These are phyloP conservation scores for Drosophila prostipennis DNA, from an alignment of 2,888 invertebrate genomes.

Conservation along the genomic window DNA sequence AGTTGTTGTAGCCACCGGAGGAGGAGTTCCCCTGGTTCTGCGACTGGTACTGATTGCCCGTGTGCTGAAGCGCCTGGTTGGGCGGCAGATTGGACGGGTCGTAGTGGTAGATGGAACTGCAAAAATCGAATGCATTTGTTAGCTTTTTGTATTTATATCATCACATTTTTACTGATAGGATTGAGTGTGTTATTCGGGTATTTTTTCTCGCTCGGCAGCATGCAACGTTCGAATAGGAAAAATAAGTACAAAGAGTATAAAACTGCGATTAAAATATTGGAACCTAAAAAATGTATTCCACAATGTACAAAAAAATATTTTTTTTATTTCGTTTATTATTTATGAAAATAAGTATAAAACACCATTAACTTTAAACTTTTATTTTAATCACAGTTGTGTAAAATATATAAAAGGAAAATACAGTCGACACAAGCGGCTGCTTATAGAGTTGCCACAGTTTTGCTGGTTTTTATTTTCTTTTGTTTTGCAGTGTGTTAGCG, in stretches of 20 bases:
- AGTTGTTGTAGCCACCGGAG: slow-evolving; percentile 56
- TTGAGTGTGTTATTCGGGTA: slow-evolving; percentile 20
- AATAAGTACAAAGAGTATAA: slow-evolving; percentile 14
- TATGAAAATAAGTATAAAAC: no score
- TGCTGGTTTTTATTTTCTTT: slow-evolving; percentile 5
- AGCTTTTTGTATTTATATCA: not conserved
- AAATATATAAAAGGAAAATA: slow-evolving; percentile 31
- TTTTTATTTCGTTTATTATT: no score
- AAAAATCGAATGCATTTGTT: slow-evolving; percentile 44
- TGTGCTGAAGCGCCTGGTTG: slow-evolving; percentile 77
- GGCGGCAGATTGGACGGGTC: slow-evolving; percentile 84
- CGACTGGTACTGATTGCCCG: slow-evolving; percentile 65
- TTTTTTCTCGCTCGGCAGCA: slow-evolving; percentile 58
- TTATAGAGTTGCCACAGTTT: slow-evolving; percentile 50
- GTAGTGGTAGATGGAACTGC: slow-evolving; percentile 84
- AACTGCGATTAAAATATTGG: slow-evolving; percentile 14
- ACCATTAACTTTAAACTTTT: no score
- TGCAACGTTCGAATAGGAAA: slow-evolving; percentile 46
- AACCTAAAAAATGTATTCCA: no score
- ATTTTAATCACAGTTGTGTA: slow-evolving; percentile 10
- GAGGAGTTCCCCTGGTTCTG: slow-evolving; percentile 49
- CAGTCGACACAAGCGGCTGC: slow-evolving; percentile 45
- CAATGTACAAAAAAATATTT: no score
- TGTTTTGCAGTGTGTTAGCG: slow-evolving; percentile 50
- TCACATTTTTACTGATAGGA: not conserved